phyloP scores from a whole-genome alignment of 1,140 invertebrate species.

The Drosophila takahashii region DNA sequence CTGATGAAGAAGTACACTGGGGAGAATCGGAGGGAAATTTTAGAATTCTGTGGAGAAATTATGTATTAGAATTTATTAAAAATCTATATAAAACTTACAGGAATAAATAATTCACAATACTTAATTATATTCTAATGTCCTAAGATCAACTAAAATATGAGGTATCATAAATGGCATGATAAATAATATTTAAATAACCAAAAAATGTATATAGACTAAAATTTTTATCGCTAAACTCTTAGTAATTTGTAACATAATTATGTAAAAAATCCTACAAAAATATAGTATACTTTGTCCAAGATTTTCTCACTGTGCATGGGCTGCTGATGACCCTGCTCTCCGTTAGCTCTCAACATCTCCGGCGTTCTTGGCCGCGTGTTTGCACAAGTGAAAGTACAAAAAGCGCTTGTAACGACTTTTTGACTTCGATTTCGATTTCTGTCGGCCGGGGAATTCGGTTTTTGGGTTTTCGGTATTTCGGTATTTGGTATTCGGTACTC shows the following conservation, averaged over 20 bases:
- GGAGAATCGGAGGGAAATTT: neutral
- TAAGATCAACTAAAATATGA: too few species aligned
- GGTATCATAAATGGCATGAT: too few species aligned
- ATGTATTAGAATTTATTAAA: too few species aligned
- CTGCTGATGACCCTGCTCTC: conserved; percentile 42
- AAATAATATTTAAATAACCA: too few species aligned
- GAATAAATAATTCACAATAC: too few species aligned
- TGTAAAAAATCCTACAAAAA: too few species aligned
- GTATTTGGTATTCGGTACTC: neutral
- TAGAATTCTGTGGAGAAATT: too few species aligned
- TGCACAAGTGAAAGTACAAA: conserved; percentile 78
- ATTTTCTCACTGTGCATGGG: conserved; percentile 11
- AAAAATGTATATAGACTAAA: too few species aligned
- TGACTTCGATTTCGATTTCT: conserved; percentile 38
- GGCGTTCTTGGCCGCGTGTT: conserved; percentile 67
- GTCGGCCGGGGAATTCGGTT: conserved; percentile 6
- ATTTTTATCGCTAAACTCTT: too few species aligned
- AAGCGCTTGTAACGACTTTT: conserved; percentile 61
- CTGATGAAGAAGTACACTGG: conserved; percentile 9
- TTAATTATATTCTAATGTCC: too few species aligned
- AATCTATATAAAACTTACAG: too few species aligned
- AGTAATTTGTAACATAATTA: too few species aligned
- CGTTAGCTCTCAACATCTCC: conserved; percentile 6
- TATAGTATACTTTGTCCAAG: neutral
- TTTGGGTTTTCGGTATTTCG: neutral